Base-by-base conservation (phyloP, 2,113 vertebrate species). In the Cricetomys ansorgei region DNA sequence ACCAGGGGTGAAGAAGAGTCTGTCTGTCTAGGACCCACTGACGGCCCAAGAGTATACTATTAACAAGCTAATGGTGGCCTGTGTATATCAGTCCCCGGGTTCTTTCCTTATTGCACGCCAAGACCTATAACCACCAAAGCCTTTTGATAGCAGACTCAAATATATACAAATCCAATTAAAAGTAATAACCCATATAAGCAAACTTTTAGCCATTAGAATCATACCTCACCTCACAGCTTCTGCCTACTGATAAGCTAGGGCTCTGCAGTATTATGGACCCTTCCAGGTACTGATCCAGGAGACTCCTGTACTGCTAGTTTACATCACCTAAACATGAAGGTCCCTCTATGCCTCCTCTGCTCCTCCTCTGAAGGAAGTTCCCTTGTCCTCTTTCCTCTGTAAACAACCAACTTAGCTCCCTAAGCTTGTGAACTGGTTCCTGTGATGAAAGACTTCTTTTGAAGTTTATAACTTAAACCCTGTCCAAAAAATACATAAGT, bases 381-480 rank as follows among this genome's bases (percentile, higher is more conserved):
- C 72, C 34, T 37, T 67, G 31, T 70, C 43, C 64, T n/a, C 37
- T 48, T 76, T 43, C 3, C n/a, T 29, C 75, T 73, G 70, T 21
- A 25, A 70, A 57, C 0, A n/a, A 1, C 27, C 53, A 34, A 48
- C 25, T 45, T 31, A 1, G 10, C 27, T 45, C 45, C 3, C 1
- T 17, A 79, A 75, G 40, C 45, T 57, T 86, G 57, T n/a, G n/a
- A 7, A 53, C 8, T 2, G 27, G 69, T 48, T 72, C 29, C 1
- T 17, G n/a, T 7, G 34, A 11, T 23, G 12, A 67, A 62, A 5
- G 27, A 69, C 3, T 17, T 67, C 43, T 48, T n/a, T n/a, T n/a
- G n/a, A n/a, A n/a, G n/a, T n/a, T n/a, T n/a, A n/a, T n/a, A n/a
- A n/a, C 27, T 53, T 80, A 45, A 40, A 9, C 6, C 15, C 40